Percentiles rank a stretch among this genome's conserved stretches.
phyloP scores from a whole-genome alignment of 1,140 invertebrate genomes.

The Caerostris darwini region DNA sequence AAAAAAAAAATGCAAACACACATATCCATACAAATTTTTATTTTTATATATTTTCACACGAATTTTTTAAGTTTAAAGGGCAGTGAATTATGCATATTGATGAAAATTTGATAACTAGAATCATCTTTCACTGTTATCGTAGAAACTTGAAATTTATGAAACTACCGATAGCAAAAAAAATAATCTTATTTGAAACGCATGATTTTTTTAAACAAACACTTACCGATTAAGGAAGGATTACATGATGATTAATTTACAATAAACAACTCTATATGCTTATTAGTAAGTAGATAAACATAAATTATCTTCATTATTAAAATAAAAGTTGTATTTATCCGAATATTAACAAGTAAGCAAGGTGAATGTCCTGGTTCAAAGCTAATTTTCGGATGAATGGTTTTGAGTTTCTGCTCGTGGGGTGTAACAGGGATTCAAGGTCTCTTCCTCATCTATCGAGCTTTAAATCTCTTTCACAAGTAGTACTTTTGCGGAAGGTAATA shows the following conservation, averaged over 20 bases:
- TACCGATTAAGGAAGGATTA: not conserved
- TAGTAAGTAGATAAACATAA: not conserved
- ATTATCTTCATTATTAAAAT: not conserved
- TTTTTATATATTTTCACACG: no score
- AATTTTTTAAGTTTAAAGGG: no score
- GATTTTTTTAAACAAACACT: not conserved
- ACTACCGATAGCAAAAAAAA: not conserved
- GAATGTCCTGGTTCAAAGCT: not conserved
- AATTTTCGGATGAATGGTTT: conserved; percentile 50
- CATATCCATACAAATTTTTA: no score
- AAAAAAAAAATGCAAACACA: no score
- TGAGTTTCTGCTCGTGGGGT: not conserved
- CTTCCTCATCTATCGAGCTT: conserved; percentile 47
- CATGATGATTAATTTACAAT: not conserved
- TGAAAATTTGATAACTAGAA: no score
- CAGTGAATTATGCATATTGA: no score
- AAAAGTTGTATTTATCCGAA: not conserved
- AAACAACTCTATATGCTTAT: not conserved
- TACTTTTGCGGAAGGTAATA: conserved; percentile 44
- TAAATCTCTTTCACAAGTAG: conserved; percentile 63
- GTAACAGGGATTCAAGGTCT: conserved; percentile 47
- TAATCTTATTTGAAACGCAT: not conserved
- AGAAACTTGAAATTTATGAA: not conserved
- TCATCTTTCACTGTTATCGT: not conserved
- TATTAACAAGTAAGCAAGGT: not conserved